Evolutionary conservation across 2,888 invertebrate genomes (phyloP), one percentile per base, ranked within the genome.

Genomic region (Mythimna pallens): DNA sequence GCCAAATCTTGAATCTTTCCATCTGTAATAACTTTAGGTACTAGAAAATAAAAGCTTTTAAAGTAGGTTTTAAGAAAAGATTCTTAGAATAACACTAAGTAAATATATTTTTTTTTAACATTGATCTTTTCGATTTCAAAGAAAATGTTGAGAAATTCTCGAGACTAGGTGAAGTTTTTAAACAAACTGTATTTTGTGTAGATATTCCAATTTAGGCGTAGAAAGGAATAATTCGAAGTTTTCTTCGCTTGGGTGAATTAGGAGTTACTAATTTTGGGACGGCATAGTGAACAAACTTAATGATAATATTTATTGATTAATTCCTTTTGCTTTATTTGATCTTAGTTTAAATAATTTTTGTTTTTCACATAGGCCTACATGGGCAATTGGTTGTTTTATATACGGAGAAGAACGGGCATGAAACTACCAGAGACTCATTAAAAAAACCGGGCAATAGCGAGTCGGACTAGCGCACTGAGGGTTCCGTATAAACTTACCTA

Each of bases 1-100:
- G 57, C 55, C 25, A 36, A 66, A 64, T 50, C 40, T 17, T 20
- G 20, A 54, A 65, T 81, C 78, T 58, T 65, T 59, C 52, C 25
- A 65, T 62, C 40, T 63, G 54, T 63, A 78, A 58, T 54, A 65
- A 9, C 30, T 10, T 58, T 78, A 20, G 22, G 43, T 25, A 70
- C 59, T n/a, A 58, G 30, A 54, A 81, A 76, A 75, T 64, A 74
- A 64, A 81, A 61, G 55, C 50, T 55, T 80, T 52, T 55, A 30
- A 62, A 62, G 34, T 52, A 36, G 47, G 59, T 74, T 55, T 55
- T 73, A 17, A 12, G 54, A 12, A 59, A 54, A 59, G n/a, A 59
- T 61, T 59, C 30, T 47, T 64, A 59, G 10, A 74, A 75, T 59
- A 73, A 64, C 25, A 64, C 9, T 34, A 58, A 78, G 47, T 63